Conservation (phyloP, 2,113 vertebrate species). For the Bubo blakistoni region DNA sequence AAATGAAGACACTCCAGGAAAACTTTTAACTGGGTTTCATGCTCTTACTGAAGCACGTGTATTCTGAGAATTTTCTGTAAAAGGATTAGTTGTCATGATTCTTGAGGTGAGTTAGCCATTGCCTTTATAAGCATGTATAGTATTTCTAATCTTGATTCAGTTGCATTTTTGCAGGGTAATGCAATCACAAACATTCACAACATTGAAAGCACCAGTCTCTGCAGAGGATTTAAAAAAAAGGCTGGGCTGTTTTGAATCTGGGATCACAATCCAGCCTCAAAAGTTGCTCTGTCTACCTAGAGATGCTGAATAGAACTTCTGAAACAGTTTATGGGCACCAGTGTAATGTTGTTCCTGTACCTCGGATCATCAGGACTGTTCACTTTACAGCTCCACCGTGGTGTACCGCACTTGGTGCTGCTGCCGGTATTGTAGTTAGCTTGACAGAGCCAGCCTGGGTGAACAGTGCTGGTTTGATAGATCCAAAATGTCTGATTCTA, state of each 20-base stretch:
- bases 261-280: neutral
- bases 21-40: neutral
- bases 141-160: neutral
- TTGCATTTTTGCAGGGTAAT: neutral
- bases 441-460: neutral
- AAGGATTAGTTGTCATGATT: neutral
- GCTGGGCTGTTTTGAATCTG: neutral
- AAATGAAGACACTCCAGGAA: neutral
- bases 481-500: neutral
- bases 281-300: neutral
- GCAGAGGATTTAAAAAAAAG: neutral
- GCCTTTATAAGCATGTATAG: accelerated
- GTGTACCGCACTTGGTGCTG: neutral
- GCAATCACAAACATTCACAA: neutral
- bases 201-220: neutral
- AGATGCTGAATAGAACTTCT: neutral
- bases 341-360: neutral
- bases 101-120: neutral
- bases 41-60: neutral
- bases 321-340: neutral
- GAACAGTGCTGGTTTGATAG: neutral
- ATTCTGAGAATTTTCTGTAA: neutral
- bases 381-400: neutral
- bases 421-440: neutral
- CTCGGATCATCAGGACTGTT: accelerated